A percentile compares a stretch with the other conserved stretches of the same genome.
These are phyloP conservation scores for Spermophilus dauricus DNA, from an alignment of 2,113 vertebrate genomes.

Conservation along the genomic window DNA sequence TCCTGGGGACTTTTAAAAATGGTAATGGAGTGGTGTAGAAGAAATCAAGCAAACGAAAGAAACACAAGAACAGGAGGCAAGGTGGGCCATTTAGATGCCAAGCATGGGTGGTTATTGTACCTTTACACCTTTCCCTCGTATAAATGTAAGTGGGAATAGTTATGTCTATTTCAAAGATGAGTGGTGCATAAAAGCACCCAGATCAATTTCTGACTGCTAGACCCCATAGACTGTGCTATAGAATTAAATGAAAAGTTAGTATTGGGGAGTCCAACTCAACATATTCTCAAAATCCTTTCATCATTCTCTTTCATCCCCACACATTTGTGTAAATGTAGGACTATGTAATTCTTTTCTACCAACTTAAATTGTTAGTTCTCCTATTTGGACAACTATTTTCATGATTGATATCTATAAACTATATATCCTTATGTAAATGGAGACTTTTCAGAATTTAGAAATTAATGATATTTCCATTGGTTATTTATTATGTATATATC, in stretches of 20 bases:
- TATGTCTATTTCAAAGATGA: not conserved
- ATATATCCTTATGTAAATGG: not conserved
- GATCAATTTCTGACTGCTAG: not conserved
- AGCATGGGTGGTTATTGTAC: not conserved
- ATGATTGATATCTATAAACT: not conserved
- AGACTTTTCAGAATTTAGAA: not conserved
- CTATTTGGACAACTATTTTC: not conserved
- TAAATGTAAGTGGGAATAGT: not conserved
- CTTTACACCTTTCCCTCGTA: not conserved
- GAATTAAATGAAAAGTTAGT: not conserved
- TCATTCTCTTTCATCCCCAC: not conserved
- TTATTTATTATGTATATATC: not conserved
- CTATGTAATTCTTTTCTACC: not conserved
- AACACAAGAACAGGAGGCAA: not conserved
- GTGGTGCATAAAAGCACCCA: not conserved
- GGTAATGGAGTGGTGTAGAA: not conserved
- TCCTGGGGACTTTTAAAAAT: not conserved
- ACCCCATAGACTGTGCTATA: not conserved
- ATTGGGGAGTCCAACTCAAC: not conserved
- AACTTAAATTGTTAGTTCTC: not conserved
- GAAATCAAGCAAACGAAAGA: not conserved
- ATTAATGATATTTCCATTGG: not conserved
- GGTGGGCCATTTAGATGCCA: not conserved
- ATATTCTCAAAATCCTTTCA: not conserved
- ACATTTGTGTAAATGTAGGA: slow-evolving; percentile 19